A percentile compares a stretch with the other conserved stretches of the same genome.
phyloP scores from a whole-genome alignment of 2,888 invertebrate species.

The Lottia scabra region DNA sequence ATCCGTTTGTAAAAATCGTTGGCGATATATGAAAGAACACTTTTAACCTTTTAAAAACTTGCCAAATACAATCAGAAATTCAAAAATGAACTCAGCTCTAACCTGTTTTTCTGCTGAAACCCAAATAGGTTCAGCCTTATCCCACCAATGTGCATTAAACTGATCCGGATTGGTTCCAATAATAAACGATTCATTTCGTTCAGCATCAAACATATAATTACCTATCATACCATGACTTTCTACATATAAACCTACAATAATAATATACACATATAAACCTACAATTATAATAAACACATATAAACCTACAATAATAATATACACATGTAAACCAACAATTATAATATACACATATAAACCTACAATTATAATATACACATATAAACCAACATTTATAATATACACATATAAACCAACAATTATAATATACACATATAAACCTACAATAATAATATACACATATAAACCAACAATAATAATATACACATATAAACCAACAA shows the following conservation, averaged over 20 bases:
- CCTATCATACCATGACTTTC: slow-evolving; percentile 60
- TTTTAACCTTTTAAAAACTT: not conserved
- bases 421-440: too few relatives aligned
- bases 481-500: too few relatives aligned
- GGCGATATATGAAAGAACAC: not conserved
- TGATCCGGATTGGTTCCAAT: slow-evolving; percentile 43
- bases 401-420: too few relatives aligned
- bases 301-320: too few relatives aligned
- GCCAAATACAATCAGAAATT: not conserved
- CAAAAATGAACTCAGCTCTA: not conserved
- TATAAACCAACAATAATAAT: too few relatives aligned
- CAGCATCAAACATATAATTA: slow-evolving; percentile 59
- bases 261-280: not conserved
- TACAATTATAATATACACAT: too few relatives aligned
- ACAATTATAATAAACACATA: too few relatives aligned
- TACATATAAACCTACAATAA: slow-evolving; percentile 53
- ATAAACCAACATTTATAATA: too few relatives aligned
- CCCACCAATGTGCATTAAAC: slow-evolving; percentile 58
- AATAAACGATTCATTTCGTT: slow-evolving; percentile 37
- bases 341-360: too few relatives aligned
- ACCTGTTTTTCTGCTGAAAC: slow-evolving; percentile 61
- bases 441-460: too few relatives aligned
- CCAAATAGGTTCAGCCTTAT: slow-evolving; percentile 63
- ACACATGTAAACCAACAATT: too few relatives aligned
- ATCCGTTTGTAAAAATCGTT: not conserved